A percentile compares a stretch with the other conserved stretches of the same genome.
phyloP scores from a whole-genome alignment of 2,797 vertebrate genomes.

The Rhynchonycteris naso region DNA sequence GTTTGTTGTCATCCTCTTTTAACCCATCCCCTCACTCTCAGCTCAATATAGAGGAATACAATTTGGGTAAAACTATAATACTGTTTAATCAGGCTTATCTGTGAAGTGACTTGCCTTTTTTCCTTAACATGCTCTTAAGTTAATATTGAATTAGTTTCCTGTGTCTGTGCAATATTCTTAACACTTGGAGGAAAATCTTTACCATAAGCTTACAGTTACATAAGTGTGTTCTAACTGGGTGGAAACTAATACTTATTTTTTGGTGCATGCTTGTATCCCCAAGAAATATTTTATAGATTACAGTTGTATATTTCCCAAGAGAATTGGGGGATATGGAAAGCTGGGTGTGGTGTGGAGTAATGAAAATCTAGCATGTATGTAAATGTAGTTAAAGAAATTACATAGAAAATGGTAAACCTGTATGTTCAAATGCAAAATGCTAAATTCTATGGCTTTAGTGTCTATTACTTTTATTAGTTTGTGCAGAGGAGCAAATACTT shows the following conservation, averaged over 20 bases:
- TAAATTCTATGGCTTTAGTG: not conserved
- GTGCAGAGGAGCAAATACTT: conserved; percentile 3
- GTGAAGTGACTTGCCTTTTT: conserved; percentile 51
- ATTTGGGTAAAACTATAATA: conserved; percentile 6
- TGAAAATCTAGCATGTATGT: conserved; percentile 35
- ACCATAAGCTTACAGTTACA: conserved; percentile 12
- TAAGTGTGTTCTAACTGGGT: not conserved
- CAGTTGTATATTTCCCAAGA: conserved; percentile 32
- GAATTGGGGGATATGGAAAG: not conserved
- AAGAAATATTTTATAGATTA: conserved; percentile 34
- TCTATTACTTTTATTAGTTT: conserved; percentile 47
- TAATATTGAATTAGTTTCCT: conserved; percentile 20
- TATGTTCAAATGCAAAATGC: not conserved
- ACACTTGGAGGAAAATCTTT: conserved; percentile 49
- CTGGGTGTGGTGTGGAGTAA: not conserved
- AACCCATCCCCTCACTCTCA: not conserved
- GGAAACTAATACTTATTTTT: conserved; percentile 2
- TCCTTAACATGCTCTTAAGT: conserved; percentile 18
- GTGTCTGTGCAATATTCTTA: conserved; percentile 17
- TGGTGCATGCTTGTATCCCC: not conserved
- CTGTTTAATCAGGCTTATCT: not conserved
- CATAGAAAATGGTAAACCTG: conserved; percentile 6
- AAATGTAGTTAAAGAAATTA: not conserved
- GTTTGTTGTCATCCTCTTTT: conserved; percentile 22
- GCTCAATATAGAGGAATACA: conserved; percentile 35